Conservation (phyloP, 2,888 invertebrate species). For the Apamea epomidion region DNA sequence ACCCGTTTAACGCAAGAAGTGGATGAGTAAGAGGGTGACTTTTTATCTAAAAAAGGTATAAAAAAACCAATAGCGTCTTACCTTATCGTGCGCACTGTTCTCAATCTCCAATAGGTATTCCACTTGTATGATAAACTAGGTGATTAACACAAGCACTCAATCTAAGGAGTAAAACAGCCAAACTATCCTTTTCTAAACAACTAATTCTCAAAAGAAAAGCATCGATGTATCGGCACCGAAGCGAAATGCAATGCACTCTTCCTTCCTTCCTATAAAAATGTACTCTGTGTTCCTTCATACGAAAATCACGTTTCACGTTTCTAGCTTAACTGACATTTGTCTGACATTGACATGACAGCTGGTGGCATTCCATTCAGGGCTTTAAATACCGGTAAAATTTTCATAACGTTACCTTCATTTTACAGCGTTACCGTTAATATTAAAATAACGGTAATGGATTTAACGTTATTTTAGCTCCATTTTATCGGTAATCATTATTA, state of each 20-base stretch:
- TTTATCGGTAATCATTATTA: too few relatives aligned
- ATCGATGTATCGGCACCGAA: neutral
- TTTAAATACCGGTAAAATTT: too few relatives aligned
- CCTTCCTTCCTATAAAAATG: too few relatives aligned
- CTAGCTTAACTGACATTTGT: neutral
- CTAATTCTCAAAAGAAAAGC: neutral
- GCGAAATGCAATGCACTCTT: too few relatives aligned
- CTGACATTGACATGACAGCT: conserved; percentile 17
- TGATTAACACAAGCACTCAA: neutral
- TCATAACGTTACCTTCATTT: too few relatives aligned
- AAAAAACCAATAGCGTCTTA: conserved; percentile 20
- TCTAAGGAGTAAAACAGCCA: neutral
- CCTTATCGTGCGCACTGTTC: conserved; percentile 27
- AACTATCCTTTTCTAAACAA: fast-evolving
- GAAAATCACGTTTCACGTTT: neutral
- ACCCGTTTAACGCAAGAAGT: neutral
- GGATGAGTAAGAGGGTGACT: neutral
- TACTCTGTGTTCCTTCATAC: too few relatives aligned
- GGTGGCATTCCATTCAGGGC: neutral
- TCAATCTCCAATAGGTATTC: neutral
- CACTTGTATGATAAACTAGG: neutral
- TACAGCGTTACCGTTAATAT: too few relatives aligned
- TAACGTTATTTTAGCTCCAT: too few relatives aligned
- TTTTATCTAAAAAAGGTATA: conserved; percentile 4
- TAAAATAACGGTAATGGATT: too few relatives aligned